Evolutionary conservation across 1,140 invertebrate genomes (phyloP).

Genomic region (Oscheius sp.): DNA sequence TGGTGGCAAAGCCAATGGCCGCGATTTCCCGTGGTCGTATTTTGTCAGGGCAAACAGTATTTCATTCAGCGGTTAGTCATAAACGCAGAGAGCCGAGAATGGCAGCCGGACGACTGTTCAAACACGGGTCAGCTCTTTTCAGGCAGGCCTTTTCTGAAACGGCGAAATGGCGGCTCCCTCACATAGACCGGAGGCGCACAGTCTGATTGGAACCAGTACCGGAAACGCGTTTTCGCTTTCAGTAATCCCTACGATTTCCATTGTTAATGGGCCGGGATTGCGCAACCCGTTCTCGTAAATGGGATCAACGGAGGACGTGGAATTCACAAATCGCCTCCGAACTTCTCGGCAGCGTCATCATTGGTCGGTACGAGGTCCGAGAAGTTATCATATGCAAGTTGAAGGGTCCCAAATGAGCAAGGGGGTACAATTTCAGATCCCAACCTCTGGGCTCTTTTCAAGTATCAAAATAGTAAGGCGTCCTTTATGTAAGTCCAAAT

Average conservation of each 20-base stretch:
- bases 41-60: background rate
- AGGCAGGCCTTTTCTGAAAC: background rate
- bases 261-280: background rate
- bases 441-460: too few species aligned
- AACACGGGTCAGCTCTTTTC: slow-evolving; percentile 1
- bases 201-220: background rate
- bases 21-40: too few species aligned
- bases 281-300: slow-evolving; percentile 7
- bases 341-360: too few species aligned
- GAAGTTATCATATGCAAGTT: too few species aligned
- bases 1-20: too few species aligned
- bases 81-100: background rate
- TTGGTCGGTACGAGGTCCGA: too few species aligned
- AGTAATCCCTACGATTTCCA: background rate
- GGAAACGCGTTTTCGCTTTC: slow-evolving; percentile 10
- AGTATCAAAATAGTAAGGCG: too few species aligned
- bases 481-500: too few species aligned
- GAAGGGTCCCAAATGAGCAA: too few species aligned
- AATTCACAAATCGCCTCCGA: too few species aligned
- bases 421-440: too few species aligned
- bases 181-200: background rate
- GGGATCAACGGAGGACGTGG: background rate
- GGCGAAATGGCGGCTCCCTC: background rate
- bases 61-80: background rate
- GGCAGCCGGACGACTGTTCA: slow-evolving; percentile 9